Percentiles rank a stretch among this genome's conserved stretches.
Evolutionary conservation across 2,113 vertebrate species (phyloP).

Genomic region (Galemys pyrenaicus): DNA sequence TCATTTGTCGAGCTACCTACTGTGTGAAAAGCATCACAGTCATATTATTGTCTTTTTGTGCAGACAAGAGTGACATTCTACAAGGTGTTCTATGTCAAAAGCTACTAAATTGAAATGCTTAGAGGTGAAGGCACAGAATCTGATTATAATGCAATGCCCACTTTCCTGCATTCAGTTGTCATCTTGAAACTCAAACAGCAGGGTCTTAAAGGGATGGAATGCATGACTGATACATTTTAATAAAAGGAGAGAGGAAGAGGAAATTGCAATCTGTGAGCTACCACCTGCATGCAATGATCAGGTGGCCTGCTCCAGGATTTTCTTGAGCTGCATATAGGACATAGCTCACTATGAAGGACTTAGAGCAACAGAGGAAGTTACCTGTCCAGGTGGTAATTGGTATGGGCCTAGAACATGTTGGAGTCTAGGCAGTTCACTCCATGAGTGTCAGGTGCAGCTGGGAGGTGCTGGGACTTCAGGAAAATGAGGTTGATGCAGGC

Average conservation of each 20-base stretch:
- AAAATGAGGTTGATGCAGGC: background rate
- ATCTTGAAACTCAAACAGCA: background rate
- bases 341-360: background rate
- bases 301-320: background rate
- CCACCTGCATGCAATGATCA: background rate
- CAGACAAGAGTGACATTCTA: background rate
- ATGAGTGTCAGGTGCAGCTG: background rate
- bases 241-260: background rate
- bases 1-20: background rate
- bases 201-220: background rate
- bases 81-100: background rate
- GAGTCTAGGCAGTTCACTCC: background rate
- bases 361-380: background rate
- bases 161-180: background rate
- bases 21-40: background rate
- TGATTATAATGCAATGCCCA: background rate
- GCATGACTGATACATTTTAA: background rate
- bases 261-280: background rate
- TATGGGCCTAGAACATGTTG: background rate
- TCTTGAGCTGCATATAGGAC: too few species aligned
- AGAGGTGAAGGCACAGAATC: background rate
- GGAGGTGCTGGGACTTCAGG: background rate
- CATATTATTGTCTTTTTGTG: too few species aligned
- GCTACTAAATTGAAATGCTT: background rate
- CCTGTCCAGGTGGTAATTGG: background rate